Evolutionary conservation across 1,140 invertebrate genomes (phyloP), one percentile per base, ranked within the genome.

Genomic region (Megathymus violae): DNA sequence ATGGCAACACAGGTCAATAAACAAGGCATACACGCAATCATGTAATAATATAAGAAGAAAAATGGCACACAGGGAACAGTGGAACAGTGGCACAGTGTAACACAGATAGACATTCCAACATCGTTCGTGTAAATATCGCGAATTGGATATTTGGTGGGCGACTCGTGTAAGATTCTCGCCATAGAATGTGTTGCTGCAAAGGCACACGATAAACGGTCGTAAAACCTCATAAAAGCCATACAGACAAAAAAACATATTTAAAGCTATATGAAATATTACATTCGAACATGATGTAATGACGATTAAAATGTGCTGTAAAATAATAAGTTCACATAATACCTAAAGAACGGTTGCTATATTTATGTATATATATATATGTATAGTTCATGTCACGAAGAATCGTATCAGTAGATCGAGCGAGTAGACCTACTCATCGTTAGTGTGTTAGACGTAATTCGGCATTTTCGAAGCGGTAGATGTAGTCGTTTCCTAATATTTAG

Each of bases 1-100:
- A 44, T 46, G 31, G 22, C 41, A 58, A 44, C 43, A 54, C 52
- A 58, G 3, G 44, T 63, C 63, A 69, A 63, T 56, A 54, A 41
- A 69, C 56, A 62, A 50, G 47, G 62, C 17, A 44, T 56, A 56
- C 34, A 56, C 40, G 43, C 19, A 48, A 40, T 51, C 36, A 50
- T 44, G 59, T 43, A 34, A 62, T 51, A 14, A 62, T 31, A 62
- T 17, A n/a, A 50, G 52, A 15, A 41, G 47, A 58, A 58, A 50
- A 16, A 52, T 22, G 17, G 15, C 6, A 59, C 11, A 58, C 43
- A 31, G 15, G 22, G 22, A 16, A 44, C 17, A 44, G 22, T 54
- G 47, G 13, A 65, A 46, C 48, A 19, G 41, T 47, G 5, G n/a
- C n/a, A n/a, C n/a, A 22, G 19, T 3, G 19, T 22, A 22, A 22